Evolutionary conservation across 2,797 vertebrate species (phyloP).

Genomic region (Cryptoblepharus egeriae): DNA sequence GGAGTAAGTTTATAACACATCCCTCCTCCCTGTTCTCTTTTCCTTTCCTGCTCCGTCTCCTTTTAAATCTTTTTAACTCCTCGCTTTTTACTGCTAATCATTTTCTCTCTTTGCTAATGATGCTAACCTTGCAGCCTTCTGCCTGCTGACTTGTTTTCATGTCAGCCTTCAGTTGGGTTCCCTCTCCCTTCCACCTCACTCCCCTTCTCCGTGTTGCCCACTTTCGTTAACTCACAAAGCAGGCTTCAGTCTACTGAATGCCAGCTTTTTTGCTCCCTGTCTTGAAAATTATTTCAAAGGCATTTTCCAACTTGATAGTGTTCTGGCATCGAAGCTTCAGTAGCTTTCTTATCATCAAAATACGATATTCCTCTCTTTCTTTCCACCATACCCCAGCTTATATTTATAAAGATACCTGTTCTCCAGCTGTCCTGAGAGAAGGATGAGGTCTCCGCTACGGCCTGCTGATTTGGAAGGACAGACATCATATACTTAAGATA

Average conservation of each 20-base stretch:
- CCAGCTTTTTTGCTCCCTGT: conserved; percentile 55
- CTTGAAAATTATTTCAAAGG: conserved; percentile 70
- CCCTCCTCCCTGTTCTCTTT: conserved; percentile 30
- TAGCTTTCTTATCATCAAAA: conserved; percentile 62
- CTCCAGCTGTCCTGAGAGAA: conserved; percentile 76
- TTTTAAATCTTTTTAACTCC: conserved; percentile 68
- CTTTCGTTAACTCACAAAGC: conserved; percentile 72
- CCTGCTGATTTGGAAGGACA: conserved; percentile 84
- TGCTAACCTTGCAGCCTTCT: conserved; percentile 67
- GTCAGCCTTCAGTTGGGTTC: conserved; percentile 52
- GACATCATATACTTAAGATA: conserved; percentile 61
- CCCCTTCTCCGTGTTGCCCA: conserved; percentile 53
- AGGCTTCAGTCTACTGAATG: conserved; percentile 58
- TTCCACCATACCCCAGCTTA: conserved; percentile 19
- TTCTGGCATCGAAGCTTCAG: conserved; percentile 59
- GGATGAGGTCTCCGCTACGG: conserved; percentile 74
- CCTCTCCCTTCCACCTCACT: not conserved
- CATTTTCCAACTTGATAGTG: conserved; percentile 66
- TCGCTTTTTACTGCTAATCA: conserved; percentile 73
- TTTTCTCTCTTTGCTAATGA: conserved; percentile 69
- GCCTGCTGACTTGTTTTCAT: conserved; percentile 61
- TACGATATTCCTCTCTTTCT: conserved; percentile 9
- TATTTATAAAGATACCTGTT: conserved; percentile 44
- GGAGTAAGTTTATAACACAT: conserved; percentile 1
- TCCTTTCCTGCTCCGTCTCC: conserved; percentile 57